Conservation (phyloP, 2,888 invertebrate genomes). For the Cheilosia urbana region DNA sequence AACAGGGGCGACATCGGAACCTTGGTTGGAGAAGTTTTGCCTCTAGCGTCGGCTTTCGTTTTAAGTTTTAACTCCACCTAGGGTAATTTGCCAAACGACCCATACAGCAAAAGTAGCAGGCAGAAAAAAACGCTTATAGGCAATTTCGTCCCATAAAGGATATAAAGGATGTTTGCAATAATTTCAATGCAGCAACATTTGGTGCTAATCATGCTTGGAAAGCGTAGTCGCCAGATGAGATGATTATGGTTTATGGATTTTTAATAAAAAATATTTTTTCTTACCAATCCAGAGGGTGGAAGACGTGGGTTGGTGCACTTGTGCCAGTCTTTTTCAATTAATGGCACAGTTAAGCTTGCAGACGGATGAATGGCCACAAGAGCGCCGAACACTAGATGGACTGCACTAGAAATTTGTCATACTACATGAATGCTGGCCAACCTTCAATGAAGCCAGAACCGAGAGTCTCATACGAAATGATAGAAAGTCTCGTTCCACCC, state of each 20-base stretch:
- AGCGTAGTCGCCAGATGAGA: constrained; percentile 40
- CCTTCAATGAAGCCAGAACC: no score
- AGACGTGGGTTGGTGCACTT: no score
- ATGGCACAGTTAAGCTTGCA: no score
- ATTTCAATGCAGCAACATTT: constrained; percentile 72
- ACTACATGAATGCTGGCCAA: no score
- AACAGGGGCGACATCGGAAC: constrained; percentile 61
- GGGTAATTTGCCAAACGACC: constrained; percentile 65
- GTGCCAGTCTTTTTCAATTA: no score
- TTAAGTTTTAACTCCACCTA: constrained; percentile 29
- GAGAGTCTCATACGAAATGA: no score
- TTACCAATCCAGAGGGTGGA: no score
- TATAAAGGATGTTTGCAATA: constrained; percentile 63
- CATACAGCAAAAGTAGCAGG: background rate
- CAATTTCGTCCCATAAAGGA: constrained; percentile 65
- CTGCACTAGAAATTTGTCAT: no score
- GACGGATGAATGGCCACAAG: no score
- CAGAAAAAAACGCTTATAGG: constrained; percentile 62
- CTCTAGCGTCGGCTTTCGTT: background rate
- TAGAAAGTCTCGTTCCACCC: no score
- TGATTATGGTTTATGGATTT: constrained; percentile 57
- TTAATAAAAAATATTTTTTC: constrained; percentile 54
- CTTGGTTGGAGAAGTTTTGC: constrained; percentile 40
- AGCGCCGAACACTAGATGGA: no score
- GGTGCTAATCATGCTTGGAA: constrained; percentile 65